Percentiles rank a stretch among this genome's conserved stretches.
Conservation (phyloP, 2,888 invertebrate genomes). For the Eupithecia subumbrata region DNA sequence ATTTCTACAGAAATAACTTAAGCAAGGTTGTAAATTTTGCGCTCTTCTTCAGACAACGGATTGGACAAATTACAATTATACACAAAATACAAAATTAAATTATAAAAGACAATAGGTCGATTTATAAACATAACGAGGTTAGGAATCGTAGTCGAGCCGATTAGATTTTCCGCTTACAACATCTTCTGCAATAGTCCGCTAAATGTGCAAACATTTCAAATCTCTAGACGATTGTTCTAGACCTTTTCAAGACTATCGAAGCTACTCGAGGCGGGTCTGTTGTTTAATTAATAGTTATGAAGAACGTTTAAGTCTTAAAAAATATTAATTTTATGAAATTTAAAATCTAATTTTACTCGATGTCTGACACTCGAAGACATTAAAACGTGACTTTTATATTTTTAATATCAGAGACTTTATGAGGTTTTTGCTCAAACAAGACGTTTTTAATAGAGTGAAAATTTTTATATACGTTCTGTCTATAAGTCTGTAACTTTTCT, state of each 20-base stretch:
- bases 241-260: constrained; percentile 55
- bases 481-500: background rate
- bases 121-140: background rate
- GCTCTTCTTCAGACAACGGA: too few relatives aligned
- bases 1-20: too few relatives aligned
- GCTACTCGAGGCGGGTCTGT: constrained; percentile 50
- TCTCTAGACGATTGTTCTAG: constrained; percentile 52
- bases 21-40: too few relatives aligned
- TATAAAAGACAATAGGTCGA: too few relatives aligned
- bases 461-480: background rate
- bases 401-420: constrained; percentile 18
- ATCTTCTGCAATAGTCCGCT: constrained; percentile 19
- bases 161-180: background rate
- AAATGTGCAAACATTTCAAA: constrained; percentile 14
- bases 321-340: constrained; percentile 45
- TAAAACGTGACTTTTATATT: constrained; percentile 23
- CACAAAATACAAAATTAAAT: too few relatives aligned
- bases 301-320: constrained; percentile 45
- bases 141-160: background rate
- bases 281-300: constrained; percentile 51
- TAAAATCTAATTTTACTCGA: constrained; percentile 39
- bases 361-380: constrained; percentile 39
- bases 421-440: constrained; percentile 17
- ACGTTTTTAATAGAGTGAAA: background rate
- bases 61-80: too few relatives aligned